Conservation (phyloP, 2,797 vertebrate genomes). For the Brachyrhaphis roseni region DNA sequence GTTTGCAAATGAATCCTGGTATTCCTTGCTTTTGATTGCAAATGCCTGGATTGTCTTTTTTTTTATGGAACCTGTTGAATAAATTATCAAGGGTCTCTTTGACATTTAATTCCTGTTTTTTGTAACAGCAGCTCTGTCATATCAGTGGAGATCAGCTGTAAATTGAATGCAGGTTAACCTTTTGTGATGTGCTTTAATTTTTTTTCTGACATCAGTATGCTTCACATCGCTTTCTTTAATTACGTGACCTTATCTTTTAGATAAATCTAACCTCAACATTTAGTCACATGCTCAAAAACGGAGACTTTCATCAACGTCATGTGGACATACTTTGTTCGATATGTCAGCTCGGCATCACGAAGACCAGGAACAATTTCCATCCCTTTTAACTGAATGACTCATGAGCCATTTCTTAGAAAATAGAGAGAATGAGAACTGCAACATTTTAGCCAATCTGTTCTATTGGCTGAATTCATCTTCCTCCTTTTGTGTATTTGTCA, state of each 20-base stretch:
- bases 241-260: constrained; percentile 2
- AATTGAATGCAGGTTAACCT: constrained; percentile 23
- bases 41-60: constrained; percentile 16
- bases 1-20: constrained; percentile 40
- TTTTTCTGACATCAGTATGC: constrained; percentile 3
- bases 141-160: constrained; percentile 52
- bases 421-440: background rate
- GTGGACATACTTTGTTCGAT: constrained; percentile 16
- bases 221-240: background rate
- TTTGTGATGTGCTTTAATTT: constrained; percentile 38
- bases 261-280: background rate
- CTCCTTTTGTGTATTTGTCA: constrained; percentile 5
- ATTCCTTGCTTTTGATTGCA: constrained; percentile 29
- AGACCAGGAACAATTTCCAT: background rate
- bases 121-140: constrained; percentile 43
- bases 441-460: background rate
- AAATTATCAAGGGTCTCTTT: constrained; percentile 28
- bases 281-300: background rate
- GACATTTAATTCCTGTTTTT: constrained; percentile 51
- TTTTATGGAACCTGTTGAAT: constrained; percentile 33
- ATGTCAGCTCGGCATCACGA: background rate
- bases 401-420: constrained; percentile 10
- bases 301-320: constrained; percentile 2
- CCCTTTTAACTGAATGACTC: background rate
- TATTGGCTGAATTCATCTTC: background rate